Percentiles rank a stretch among this genome's conserved stretches.
Conservation (phyloP, 2,888 invertebrate genomes). For the Acanthosepion lycidas region DNA sequence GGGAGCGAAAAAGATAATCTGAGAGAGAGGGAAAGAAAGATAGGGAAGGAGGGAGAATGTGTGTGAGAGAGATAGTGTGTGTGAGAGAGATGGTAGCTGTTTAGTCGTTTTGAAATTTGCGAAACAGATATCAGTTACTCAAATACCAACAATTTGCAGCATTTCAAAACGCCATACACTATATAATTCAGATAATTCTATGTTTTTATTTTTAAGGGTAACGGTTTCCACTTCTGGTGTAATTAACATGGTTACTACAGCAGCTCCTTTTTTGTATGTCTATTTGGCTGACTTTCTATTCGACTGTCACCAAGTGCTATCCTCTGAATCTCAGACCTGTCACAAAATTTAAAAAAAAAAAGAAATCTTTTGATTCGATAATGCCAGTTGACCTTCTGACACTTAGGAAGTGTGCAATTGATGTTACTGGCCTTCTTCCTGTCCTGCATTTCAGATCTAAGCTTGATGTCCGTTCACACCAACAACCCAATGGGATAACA, state of each 20-base stretch:
- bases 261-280: neutral
- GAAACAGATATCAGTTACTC: neutral
- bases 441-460: neutral
- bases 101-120: neutral
- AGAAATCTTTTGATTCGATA: neutral
- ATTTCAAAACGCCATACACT: neutral
- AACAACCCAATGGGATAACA: neutral
- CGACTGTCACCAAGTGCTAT: neutral
- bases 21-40: neutral
- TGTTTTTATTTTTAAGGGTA: constrained; percentile 18
- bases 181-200: neutral
- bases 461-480: constrained; percentile 13
- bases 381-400: constrained; percentile 17
- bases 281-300: neutral
- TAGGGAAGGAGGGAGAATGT: neutral
- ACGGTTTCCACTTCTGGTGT: neutral
- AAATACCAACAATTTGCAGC: neutral
- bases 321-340: neutral
- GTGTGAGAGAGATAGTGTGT: neutral
- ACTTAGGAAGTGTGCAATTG: constrained; percentile 21
- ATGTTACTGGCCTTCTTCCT: neutral
- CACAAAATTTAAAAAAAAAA: neutral
- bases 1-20: no score
- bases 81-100: no score
- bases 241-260: neutral